Evolutionary conservation across 2,113 vertebrate genomes (phyloP).

Genomic region (Upupa epops): DNA sequence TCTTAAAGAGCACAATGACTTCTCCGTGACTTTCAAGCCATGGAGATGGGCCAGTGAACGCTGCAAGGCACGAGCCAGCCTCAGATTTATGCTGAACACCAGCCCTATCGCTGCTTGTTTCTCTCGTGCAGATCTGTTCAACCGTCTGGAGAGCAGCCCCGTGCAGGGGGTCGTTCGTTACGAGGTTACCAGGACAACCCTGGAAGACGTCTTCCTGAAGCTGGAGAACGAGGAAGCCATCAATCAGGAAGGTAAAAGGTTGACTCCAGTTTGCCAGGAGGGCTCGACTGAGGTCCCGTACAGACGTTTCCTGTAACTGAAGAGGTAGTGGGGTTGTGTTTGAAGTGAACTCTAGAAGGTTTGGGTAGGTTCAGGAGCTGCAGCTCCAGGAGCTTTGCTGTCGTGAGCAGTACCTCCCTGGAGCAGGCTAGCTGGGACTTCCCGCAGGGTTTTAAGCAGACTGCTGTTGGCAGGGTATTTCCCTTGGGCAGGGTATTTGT

Average conservation of each 20-base stretch:
- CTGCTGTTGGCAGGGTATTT: neutral
- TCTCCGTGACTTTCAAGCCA: neutral
- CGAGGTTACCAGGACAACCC: conserved; percentile 88
- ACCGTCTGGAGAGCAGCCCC: conserved; percentile 78
- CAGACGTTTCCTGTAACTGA: rapidly evolving
- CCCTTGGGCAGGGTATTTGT: neutral
- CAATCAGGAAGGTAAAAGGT: conserved; percentile 78
- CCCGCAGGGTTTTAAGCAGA: neutral
- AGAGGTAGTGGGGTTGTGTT: neutral
- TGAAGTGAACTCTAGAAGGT: neutral
- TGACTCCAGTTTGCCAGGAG: neutral
- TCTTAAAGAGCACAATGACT: neutral
- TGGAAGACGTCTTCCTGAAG: conserved; percentile 92
- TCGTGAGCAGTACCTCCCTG: neutral
- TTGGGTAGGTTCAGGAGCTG: neutral
- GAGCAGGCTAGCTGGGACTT: neutral
- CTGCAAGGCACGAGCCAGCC: neutral
- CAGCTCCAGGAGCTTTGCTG: neutral
- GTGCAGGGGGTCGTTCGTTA: conserved; percentile 82
- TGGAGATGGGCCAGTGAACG: neutral
- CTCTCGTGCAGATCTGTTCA: conserved; percentile 78
- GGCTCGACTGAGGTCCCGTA: rapidly evolving
- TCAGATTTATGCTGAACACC: neutral
- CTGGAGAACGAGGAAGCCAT: conserved; percentile 82
- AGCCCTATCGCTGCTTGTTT: neutral